These are phyloP conservation scores for Verasper variegatus DNA, from an alignment of 2,113 vertebrate genomes.

Conservation along the genomic window DNA sequence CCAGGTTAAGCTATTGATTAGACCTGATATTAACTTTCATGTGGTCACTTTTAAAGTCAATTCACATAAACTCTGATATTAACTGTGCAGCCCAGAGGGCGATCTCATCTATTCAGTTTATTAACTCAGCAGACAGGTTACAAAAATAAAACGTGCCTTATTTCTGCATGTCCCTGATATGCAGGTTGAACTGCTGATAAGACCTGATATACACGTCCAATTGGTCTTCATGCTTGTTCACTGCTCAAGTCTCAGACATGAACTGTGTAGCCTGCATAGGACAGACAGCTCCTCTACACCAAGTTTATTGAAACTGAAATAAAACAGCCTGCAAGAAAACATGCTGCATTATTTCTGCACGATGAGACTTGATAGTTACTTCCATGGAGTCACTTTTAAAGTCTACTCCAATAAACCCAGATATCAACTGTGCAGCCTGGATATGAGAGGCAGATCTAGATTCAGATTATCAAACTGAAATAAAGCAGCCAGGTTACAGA, in stretches of 20 bases:
- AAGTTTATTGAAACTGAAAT: too few species aligned
- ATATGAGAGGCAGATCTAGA: neutral
- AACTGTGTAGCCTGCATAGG: too few species aligned
- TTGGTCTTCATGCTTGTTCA: neutral
- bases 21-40: neutral
- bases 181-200: neutral
- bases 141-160: neutral
- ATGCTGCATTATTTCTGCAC: too few species aligned
- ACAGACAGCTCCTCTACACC: too few species aligned
- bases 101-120: neutral
- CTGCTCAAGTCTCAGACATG: neutral
- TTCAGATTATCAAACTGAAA: neutral
- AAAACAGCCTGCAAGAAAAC: too few species aligned
- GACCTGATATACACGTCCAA: too few species aligned
- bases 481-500: neutral
- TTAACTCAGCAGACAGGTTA: neutral
- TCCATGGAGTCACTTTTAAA: constrained; percentile 21
- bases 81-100: neutral
- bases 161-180: neutral
- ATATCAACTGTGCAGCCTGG: neutral
- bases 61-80: constrained; percentile 1
- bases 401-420: constrained; percentile 4
- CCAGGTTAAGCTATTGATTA: constrained; percentile 26
- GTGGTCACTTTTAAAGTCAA: constrained; percentile 25
- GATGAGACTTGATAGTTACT: neutral